Evolutionary conservation across 2,888 invertebrate species (phyloP).

Genomic region (Neoaliturus tenellus): DNA sequence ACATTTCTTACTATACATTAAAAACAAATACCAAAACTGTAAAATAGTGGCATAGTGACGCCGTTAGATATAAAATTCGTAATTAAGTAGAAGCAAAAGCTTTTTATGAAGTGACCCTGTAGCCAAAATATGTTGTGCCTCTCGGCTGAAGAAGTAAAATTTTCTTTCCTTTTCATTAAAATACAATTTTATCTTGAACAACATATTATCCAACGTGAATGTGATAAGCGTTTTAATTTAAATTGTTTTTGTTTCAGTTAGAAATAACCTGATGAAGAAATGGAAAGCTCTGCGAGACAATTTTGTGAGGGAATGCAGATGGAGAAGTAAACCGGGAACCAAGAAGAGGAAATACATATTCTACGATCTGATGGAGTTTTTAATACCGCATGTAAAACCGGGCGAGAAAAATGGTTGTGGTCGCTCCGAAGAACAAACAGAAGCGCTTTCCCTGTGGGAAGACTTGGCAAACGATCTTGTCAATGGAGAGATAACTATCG

Average conservation of each 20-base stretch:
- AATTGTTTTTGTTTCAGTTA: background rate
- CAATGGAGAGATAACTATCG: background rate
- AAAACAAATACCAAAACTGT: no score
- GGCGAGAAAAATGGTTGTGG: no score
- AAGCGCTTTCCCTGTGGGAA: background rate
- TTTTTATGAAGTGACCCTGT: no score
- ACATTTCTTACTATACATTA: no score
- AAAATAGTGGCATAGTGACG: no score
- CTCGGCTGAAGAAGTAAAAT: no score
- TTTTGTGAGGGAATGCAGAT: background rate
- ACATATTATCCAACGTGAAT: no score
- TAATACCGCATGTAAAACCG: background rate
- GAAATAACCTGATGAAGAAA: background rate
- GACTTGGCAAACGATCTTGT: background rate
- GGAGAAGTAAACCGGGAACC: background rate
- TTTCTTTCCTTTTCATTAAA: no score
- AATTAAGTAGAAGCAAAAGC: no score
- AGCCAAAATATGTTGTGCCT: no score
- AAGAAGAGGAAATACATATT: background rate
- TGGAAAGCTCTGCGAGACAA: constrained; percentile 2
- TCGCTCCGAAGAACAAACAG: background rate
- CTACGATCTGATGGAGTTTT: background rate
- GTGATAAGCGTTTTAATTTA: background rate
- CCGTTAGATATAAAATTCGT: no score
- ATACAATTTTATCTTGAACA: no score